A percentile compares a stretch with the other conserved stretches of the same genome.
phyloP scores from a whole-genome alignment of 1,140 invertebrate species.

The Zaprionus gabonicus region DNA sequence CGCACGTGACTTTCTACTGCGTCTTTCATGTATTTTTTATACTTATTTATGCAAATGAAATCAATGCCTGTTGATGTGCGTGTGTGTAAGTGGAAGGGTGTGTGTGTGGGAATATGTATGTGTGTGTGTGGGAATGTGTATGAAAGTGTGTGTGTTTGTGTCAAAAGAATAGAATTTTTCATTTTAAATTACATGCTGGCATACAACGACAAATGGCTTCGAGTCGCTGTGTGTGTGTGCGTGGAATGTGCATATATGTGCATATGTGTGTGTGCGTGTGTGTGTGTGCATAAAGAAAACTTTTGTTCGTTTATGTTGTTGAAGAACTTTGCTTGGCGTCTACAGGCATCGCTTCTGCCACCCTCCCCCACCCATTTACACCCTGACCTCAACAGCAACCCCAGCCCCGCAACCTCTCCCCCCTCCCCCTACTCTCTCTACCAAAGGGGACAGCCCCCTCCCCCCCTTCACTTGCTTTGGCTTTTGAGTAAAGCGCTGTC shows the following conservation, averaged over 20 bases:
- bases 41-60: constrained; percentile 79
- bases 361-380: not conserved
- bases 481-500: constrained; percentile 44
- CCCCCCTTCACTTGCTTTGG: not conserved
- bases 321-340: constrained; percentile 60
- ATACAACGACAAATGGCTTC: constrained; percentile 8
- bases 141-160: constrained; percentile 48
- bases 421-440: not conserved
- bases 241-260: constrained; percentile 36
- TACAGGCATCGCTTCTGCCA: constrained; percentile 11
- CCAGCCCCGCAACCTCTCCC: not conserved
- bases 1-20: too few relatives aligned
- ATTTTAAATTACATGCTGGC: constrained; percentile 71
- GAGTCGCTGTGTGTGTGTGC: constrained; percentile 15
- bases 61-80: constrained; percentile 67
- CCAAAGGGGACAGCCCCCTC: too few relatives aligned
- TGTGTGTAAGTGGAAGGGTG: not conserved
- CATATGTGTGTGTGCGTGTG: constrained; percentile 26
- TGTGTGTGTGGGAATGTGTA: constrained; percentile 9
- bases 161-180: constrained; percentile 80
- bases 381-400: constrained; percentile 12
- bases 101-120: constrained; percentile 14
- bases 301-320: constrained; percentile 75
- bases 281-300: constrained; percentile 59
- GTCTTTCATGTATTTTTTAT: constrained; percentile 41